Evolutionary conservation across 2,113 vertebrate species (phyloP), one percentile per base, ranked within the genome.

Genomic region (Thomomys bottae): DNA sequence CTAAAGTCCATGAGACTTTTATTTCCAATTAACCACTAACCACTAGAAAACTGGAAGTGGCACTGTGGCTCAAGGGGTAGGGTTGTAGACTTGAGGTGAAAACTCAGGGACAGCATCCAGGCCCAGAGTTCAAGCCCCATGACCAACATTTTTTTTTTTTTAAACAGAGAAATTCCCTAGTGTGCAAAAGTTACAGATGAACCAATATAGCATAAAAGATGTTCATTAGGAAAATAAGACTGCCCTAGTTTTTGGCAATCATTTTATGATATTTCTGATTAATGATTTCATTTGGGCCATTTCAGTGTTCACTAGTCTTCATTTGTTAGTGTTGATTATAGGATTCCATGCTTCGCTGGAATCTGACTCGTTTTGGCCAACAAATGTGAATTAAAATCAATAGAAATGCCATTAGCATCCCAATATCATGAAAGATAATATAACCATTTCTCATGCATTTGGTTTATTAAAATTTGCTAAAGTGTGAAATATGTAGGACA

Each of bases 391-490:
- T 97, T 97, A 97, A 98, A 98, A 98, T 98, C 97, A 97, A 98
- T 98, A 97, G 96, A 96, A 98, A 97, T 97, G 91, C 96, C 96
- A 97, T 98, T 98, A 98, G 92, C 92, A 97, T 97, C 90, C 89
- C 78, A 94, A 94, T 96, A 94, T 95, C n/a, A 24, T 93, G 96
- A 96, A 97, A 96, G 91, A 97, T 97, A 98, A 97, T 98, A 96
- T 4, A 72, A 96, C 95, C 94, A 98, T 98, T 98, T 97, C 96
- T 98, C 97, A 98, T 96, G 95, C 90, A 97, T 98, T 97, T 96
- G 96, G 96, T 97, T 98, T 98, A 98, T 98, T 98, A 98, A 98
- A 98, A 97, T 98, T 98, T 98, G 95, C 95, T 96, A 96, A 97
- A 97, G 95, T 98, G 97, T 98, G 96, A 98, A 98, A 97, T 98